Percentiles rank a stretch among this genome's conserved stretches.
Evolutionary conservation across 2,113 vertebrate species (phyloP).

Genomic region (Psephotus haematonotus): DNA sequence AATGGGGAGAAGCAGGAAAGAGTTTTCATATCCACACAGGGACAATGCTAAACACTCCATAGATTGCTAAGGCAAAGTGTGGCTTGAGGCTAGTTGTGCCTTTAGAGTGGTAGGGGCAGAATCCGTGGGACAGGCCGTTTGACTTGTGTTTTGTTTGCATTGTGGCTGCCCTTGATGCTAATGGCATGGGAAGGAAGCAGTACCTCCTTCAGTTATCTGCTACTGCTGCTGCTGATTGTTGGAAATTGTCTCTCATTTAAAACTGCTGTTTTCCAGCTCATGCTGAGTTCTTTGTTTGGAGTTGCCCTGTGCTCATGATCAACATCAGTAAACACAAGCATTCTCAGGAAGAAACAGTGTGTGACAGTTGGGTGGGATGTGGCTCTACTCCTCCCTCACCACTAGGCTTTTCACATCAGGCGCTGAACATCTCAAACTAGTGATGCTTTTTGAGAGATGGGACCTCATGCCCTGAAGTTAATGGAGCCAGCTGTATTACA

Average conservation of each 20-base stretch:
- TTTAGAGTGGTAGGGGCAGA: not conserved
- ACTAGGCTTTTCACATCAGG: not conserved
- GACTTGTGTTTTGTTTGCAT: not conserved
- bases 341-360: not conserved
- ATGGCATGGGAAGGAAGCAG: not conserved
- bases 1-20: not conserved
- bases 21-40: not conserved
- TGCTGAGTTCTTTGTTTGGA: not conserved
- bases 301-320: not conserved
- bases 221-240: not conserved
- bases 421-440: fast-evolving
- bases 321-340: not conserved
- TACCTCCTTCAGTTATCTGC: not conserved
- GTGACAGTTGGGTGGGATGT: not conserved
- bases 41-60: not conserved
- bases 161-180: not conserved
- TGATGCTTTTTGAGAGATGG: not conserved
- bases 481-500: not conserved
- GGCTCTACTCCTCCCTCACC: not conserved
- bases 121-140: not conserved
- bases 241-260: not conserved
- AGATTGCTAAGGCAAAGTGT: not conserved
- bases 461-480: not conserved
- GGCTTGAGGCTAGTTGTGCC: not conserved
- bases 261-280: not conserved